Conservation (phyloP, 2,797 vertebrate species). For the Pogoniulus pusillus region DNA sequence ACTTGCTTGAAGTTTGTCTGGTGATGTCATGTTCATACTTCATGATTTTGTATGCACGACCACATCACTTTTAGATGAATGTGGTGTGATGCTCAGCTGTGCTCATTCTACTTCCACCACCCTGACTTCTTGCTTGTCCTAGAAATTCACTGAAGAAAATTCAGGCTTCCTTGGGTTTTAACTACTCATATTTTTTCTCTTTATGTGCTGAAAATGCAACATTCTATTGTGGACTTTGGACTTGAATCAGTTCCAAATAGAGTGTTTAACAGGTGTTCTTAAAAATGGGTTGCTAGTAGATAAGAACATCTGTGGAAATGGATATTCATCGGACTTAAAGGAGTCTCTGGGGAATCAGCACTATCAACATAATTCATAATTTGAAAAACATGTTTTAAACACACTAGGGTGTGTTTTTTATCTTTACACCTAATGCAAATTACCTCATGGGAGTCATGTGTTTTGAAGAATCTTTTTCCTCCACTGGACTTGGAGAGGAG, state of each 20-base stretch:
- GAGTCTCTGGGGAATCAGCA: neutral
- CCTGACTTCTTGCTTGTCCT: neutral
- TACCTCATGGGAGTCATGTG: neutral
- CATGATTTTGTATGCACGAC: neutral
- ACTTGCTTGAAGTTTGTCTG: neutral
- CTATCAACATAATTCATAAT: neutral
- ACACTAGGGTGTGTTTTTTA: neutral
- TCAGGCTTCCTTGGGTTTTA: neutral
- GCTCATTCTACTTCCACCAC: neutral
- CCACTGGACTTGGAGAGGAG: neutral
- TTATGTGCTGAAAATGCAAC: neutral
- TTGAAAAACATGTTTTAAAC: neutral
- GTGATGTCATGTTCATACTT: neutral
- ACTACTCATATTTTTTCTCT: neutral
- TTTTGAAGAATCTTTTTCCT: neutral
- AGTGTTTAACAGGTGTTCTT: neutral
- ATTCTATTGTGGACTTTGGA: neutral
- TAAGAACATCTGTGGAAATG: neutral
- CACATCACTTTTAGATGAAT: neutral
- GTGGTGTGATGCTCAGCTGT: neutral
- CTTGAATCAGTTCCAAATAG: neutral
- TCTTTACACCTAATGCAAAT: neutral
- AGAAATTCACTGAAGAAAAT: neutral
- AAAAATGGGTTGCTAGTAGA: neutral
- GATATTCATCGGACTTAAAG: neutral